phyloP scores from a whole-genome alignment of 2,888 invertebrate genomes.

The Rosalia funebris region DNA sequence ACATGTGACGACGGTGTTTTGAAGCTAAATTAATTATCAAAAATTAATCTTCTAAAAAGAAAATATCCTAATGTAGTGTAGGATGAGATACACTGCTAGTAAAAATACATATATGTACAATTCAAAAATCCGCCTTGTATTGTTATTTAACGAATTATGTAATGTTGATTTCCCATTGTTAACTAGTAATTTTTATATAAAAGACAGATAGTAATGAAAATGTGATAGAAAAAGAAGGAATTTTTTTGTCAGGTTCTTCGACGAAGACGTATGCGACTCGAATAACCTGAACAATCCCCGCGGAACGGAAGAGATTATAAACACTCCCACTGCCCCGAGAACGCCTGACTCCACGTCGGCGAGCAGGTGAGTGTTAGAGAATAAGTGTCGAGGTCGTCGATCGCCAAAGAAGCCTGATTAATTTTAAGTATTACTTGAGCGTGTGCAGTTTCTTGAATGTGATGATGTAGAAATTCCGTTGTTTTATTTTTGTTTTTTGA shows the following conservation, averaged over 20 bases:
- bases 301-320: slow-evolving; percentile 65
- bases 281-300: slow-evolving; percentile 57
- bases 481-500: slow-evolving; percentile 13
- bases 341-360: slow-evolving; percentile 68
- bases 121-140: too few relatives aligned
- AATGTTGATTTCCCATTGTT: too few relatives aligned
- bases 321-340: slow-evolving; percentile 74
- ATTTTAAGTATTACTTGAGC: slow-evolving; percentile 29
- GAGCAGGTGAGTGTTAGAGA: slow-evolving; percentile 60
- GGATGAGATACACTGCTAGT: too few relatives aligned
- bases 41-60: too few relatives aligned
- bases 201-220: too few relatives aligned
- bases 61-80: too few relatives aligned
- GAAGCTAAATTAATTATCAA: too few relatives aligned
- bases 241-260: slow-evolving; percentile 61
- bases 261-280: slow-evolving; percentile 62
- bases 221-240: too few relatives aligned
- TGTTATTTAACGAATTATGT: too few relatives aligned
- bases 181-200: too few relatives aligned
- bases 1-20: too few relatives aligned
- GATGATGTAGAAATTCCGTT: slow-evolving; percentile 16
- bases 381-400: not conserved
- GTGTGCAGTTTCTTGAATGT: slow-evolving; percentile 23
- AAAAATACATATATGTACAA: too few relatives aligned
- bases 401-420: slow-evolving; percentile 30